Evolutionary conservation across 2,797 vertebrate species (phyloP), one percentile per base, ranked within the genome.

Genomic region (Clarias fuscus): DNA sequence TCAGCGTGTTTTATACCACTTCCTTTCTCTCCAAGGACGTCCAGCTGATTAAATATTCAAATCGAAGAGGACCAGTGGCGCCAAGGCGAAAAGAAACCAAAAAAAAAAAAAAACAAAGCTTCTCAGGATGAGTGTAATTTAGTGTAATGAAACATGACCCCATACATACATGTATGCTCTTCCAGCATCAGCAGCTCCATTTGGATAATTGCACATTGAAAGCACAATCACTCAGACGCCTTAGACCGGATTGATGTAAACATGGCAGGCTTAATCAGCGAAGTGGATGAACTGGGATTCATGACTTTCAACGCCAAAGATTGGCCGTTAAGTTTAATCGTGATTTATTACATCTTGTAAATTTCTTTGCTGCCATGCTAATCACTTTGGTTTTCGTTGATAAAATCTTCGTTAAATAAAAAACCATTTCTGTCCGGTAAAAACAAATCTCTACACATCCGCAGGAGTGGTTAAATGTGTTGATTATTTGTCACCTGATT

Each of bases 21-120:
- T 88, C 68, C 64, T 48, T 64, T 62, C 85, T 58, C 58, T 75
- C 76, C 3, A n/a, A 11, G 43, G 58, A 59, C 61, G 27, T 87
- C 48, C 53, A 86, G 79, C 83, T 88, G 83, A 90, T 90, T 89
- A 88, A 89, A 84, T 62, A 89, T 90, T 86, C 56, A 86, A 84
- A 89, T 87, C 65, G 56, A 67, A 73, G 59, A 88, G 82, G 77
- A 86, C 61, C 20, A 62, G 22, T 11, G 14, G 73, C 61, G 83
- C 68, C 84, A 87, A 79, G 37, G 24, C 84, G 0, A 6, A 62
- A 53, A 27, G 75, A 85, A 53, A 53, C 48, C 48, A 53, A 53
- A 53, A 53, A 53, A 53, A 43, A 7, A 43, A 40, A 6, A 10
- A 53, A 53, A 53, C 13, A 53, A 78, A 76, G 62, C 40, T 43